phyloP scores from a whole-genome alignment of 2,797 vertebrate genomes.

The Cyclopterus lumpus region DNA sequence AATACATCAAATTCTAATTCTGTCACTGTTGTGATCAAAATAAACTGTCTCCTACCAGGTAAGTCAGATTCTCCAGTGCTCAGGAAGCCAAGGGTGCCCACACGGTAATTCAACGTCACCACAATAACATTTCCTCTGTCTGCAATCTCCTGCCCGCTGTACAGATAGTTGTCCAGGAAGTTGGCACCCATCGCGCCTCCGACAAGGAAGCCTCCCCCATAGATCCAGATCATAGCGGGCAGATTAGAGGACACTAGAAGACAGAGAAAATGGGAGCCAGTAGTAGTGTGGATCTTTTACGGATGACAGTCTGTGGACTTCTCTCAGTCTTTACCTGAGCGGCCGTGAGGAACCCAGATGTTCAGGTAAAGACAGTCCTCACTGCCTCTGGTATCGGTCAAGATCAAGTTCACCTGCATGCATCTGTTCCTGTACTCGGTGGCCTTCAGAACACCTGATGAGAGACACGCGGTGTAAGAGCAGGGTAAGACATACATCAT shows the following conservation, averaged over 20 bases:
- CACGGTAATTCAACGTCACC: slow-evolving; percentile 91
- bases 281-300: background rate
- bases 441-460: slow-evolving; percentile 85
- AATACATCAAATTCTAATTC: background rate
- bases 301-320: background rate
- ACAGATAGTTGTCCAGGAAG: slow-evolving; percentile 89
- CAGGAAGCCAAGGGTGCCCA: slow-evolving; percentile 93
- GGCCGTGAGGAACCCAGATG: slow-evolving; percentile 92
- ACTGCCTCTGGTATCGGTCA: slow-evolving; percentile 77
- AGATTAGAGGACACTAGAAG: slow-evolving; percentile 86
- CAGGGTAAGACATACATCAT: background rate
- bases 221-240: slow-evolving; percentile 95
- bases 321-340: slow-evolving; percentile 59
- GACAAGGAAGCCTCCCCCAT: slow-evolving; percentile 87
- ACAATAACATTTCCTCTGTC: slow-evolving; percentile 92
- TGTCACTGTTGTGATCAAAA: background rate
- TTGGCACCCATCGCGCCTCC: slow-evolving; percentile 88
- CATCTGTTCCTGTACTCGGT: slow-evolving; percentile 82
- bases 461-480: slow-evolving; percentile 25
- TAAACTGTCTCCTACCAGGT: slow-evolving; percentile 82
- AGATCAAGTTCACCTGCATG: slow-evolving; percentile 84
- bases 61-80: slow-evolving; percentile 89
- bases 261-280: background rate
- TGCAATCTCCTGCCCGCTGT: slow-evolving; percentile 89
- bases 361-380: slow-evolving; percentile 97